A percentile compares a stretch with the other conserved stretches of the same genome.
Evolutionary conservation across 1,140 invertebrate species (phyloP).

Genomic region (Aphidius ervi): DNA sequence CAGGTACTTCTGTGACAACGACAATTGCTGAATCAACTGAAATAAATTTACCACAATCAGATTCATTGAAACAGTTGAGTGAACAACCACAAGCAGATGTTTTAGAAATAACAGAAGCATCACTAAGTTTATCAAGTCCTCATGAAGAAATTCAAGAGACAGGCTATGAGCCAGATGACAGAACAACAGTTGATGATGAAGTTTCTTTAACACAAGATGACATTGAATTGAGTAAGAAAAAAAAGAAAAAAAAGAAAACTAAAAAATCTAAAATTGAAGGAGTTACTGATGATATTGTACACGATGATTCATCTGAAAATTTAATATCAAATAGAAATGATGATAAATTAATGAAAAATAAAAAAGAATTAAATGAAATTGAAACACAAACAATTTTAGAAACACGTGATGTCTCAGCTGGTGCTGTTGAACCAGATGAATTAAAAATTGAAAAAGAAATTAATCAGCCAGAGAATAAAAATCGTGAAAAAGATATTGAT

Average conservation of each 20-base stretch:
- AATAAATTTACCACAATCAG: slow-evolving; percentile 51
- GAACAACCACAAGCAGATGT: slow-evolving; percentile 55
- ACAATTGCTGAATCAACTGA: slow-evolving; percentile 62
- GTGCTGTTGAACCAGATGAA: slow-evolving; percentile 30
- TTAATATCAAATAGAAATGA: slow-evolving; percentile 19
- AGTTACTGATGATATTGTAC: slow-evolving; percentile 31
- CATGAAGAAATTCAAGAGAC: slow-evolving; percentile 47
- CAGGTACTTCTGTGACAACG: slow-evolving; percentile 48
- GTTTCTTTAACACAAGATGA: slow-evolving; percentile 36
- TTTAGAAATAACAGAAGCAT: slow-evolving; percentile 48
- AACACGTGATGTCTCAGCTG: slow-evolving; percentile 41
- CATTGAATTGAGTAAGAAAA: slow-evolving; percentile 44
- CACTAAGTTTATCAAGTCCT: slow-evolving; percentile 46
- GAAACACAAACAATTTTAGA: slow-evolving; percentile 52
- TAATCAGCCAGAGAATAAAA: slow-evolving; percentile 22
- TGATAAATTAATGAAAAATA: slow-evolving; percentile 30
- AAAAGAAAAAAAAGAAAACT: slow-evolving; percentile 57
- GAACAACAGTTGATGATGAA: slow-evolving; percentile 59
- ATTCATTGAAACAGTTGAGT: slow-evolving; percentile 45
- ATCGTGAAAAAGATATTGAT: slow-evolving; percentile 29
- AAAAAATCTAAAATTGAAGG: slow-evolving; percentile 45
- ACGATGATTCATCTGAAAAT: slow-evolving; percentile 21
- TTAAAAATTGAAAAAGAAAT: slow-evolving; percentile 22
- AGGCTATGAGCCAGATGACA: slow-evolving; percentile 58
- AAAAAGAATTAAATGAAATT: slow-evolving; percentile 40